Evolutionary conservation across 92 coral and sea anemone species (phyloP).

Genomic region (Phenganax stokvisi): DNA sequence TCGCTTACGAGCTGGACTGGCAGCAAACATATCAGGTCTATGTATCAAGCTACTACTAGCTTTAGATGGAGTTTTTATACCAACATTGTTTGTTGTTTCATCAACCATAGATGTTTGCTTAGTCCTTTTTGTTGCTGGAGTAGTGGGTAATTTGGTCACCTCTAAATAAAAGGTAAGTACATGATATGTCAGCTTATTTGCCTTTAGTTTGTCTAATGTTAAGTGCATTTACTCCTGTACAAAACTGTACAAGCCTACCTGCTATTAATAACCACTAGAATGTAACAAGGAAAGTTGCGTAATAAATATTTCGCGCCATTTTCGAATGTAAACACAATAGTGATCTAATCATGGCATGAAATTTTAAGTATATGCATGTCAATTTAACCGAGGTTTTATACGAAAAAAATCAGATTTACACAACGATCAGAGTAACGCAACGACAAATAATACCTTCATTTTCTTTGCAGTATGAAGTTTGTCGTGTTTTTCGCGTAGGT

Average conservation of each 20-base stretch:
- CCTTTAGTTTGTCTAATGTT: too few species aligned
- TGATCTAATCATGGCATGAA: too few species aligned
- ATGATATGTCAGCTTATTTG: too few species aligned
- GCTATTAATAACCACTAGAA: too few species aligned
- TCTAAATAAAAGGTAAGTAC: too few species aligned
- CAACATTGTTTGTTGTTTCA: neutral
- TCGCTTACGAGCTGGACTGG: neutral
- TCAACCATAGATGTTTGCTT: neutral
- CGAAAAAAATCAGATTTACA: neutral
- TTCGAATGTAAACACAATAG: too few species aligned
- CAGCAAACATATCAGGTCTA: neutral
- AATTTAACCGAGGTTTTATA: neutral
- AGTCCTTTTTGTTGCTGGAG: neutral
- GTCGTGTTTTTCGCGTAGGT: neutral
- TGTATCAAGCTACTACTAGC: neutral
- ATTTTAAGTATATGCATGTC: neutral
- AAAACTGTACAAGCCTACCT: too few species aligned
- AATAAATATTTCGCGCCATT: too few species aligned
- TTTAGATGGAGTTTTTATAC: neutral
- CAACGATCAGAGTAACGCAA: neutral
- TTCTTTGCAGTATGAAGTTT: conserved; percentile 8
- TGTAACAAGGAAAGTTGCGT: too few species aligned
- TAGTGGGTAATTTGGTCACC: neutral
- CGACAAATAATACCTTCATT: neutral
- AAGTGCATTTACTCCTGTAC: too few species aligned